Base-by-base conservation (phyloP, 2,888 invertebrate genomes). In the Beris chalybata region DNA sequence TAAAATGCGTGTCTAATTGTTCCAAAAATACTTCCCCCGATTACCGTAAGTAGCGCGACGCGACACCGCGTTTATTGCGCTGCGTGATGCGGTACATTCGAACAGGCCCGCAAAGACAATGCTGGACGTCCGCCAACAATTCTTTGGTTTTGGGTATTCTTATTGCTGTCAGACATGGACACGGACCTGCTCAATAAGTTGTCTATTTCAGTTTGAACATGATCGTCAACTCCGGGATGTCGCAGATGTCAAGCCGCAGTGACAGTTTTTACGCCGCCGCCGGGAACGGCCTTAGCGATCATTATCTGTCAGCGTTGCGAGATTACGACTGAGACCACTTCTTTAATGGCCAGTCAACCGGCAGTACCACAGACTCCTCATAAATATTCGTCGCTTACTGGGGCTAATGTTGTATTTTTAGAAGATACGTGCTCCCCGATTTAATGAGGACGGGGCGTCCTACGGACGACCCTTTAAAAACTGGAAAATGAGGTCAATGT, bases 231-330 rank as follows among this genome's bases (percentile, higher is more conserved):
- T 48, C 4, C 31, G 22, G 13, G 47, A 59, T 31, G 47, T 59
- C 58, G 48, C 48, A 32, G 15, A 48, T 48, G 48, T 48, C 58
- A 48, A 47, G 43, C 48, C 48, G 13, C 13, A 48, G 48, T 48
- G 58, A 59, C 58, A 45, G 31, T 45, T 59, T 48, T 59, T 47
- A 59, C 48, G 58, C 31, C 6, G 58, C 30, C 11, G 12, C 11
- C 45, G 45, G n/a, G 48, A 44, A 59, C 45, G 48, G 31, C 13
- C 45, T n/a, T 30, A 31, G 32, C 48, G 47, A 45, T 57, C 57
- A 57, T 57, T 57, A 57, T 44, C 44, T 44, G 57, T 57, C 57
- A 57, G 22, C 44, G 11, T 57, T 57, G n/a, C 44, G 44, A 13
- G 44, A 57, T 22, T 44, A 44, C 38, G 38, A 38, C 38, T 38